These are phyloP conservation scores for Xanthia icteritia DNA, from an alignment of 2,888 invertebrate species.

Conservation along the genomic window DNA sequence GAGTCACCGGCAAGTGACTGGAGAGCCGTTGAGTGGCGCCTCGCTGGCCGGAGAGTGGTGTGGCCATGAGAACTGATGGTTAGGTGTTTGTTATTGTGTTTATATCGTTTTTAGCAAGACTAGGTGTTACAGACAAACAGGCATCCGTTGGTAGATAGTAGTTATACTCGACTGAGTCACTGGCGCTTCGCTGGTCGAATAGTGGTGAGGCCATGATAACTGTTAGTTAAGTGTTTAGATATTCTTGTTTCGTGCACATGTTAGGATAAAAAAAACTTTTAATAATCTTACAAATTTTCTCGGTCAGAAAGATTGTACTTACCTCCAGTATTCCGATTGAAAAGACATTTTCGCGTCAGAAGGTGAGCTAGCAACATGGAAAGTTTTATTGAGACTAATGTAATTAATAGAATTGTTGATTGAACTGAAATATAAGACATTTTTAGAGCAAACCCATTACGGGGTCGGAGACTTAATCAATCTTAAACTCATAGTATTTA, in stretches of 20 bases:
- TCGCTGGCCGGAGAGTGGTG: constrained; percentile 24
- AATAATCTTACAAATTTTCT: background rate
- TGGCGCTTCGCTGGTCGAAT: constrained; percentile 44
- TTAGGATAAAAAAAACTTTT: background rate
- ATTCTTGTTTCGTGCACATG: background rate
- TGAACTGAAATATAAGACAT: background rate
- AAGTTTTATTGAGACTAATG: background rate
- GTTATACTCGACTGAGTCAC: constrained; percentile 44
- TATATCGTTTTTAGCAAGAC: too few relatives aligned
- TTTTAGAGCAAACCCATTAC: background rate
- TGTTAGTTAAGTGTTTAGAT: background rate
- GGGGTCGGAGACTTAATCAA: background rate
- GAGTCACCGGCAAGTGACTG: constrained; percentile 55
- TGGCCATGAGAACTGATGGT: constrained; percentile 44
- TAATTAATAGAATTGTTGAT: background rate
- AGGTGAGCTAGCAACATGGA: too few relatives aligned
- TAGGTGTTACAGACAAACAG: too few relatives aligned
- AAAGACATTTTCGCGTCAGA: background rate
- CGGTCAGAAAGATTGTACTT: background rate
- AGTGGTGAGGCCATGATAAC: constrained; percentile 48
- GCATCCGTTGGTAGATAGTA: too few relatives aligned
- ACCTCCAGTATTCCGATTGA: background rate
- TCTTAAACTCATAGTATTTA: too few relatives aligned
- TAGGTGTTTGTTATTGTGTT: too few relatives aligned
- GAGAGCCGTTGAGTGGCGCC: constrained; percentile 55